A percentile compares a stretch with the other conserved stretches of the same genome.
phyloP scores from a whole-genome alignment of 2,797 vertebrate species.

The Cirrhinus mrigala region DNA sequence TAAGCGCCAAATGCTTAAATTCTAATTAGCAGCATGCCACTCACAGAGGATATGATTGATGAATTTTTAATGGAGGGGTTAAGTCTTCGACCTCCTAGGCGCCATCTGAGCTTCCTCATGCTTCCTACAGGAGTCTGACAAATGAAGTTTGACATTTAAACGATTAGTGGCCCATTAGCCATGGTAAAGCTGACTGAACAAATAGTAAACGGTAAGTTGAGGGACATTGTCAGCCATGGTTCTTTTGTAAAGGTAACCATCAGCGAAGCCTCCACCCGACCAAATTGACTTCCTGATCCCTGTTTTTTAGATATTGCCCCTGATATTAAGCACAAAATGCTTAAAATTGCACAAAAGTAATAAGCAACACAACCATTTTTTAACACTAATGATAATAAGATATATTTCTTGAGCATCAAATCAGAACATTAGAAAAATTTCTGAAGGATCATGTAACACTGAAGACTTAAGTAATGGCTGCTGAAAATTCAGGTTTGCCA shows the following conservation, averaged over 20 bases:
- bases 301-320: not conserved
- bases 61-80: slow-evolving; percentile 45
- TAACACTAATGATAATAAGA: not conserved
- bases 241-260: slow-evolving; percentile 12
- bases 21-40: slow-evolving; percentile 39
- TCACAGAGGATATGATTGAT: slow-evolving; percentile 46
- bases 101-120: slow-evolving; percentile 76
- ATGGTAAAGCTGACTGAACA: slow-evolving; percentile 54
- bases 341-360: not conserved
- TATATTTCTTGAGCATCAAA: not conserved
- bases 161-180: slow-evolving; percentile 76
- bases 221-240: slow-evolving; percentile 34
- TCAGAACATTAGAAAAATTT: not conserved
- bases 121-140: slow-evolving; percentile 74
- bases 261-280: not conserved
- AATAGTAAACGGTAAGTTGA: slow-evolving; percentile 17
- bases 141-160: slow-evolving; percentile 78
- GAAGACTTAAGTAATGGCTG: not conserved
- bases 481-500: not conserved
- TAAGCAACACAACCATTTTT: not conserved
- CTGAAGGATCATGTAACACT: not conserved
- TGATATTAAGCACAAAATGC: not conserved
- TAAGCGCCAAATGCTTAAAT: slow-evolving; percentile 16
- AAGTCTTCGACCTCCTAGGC: slow-evolving; percentile 59
- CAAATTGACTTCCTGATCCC: not conserved